Evolutionary conservation across 1,140 invertebrate genomes (phyloP).

Genomic region (Lysiphlebus fabarum): DNA sequence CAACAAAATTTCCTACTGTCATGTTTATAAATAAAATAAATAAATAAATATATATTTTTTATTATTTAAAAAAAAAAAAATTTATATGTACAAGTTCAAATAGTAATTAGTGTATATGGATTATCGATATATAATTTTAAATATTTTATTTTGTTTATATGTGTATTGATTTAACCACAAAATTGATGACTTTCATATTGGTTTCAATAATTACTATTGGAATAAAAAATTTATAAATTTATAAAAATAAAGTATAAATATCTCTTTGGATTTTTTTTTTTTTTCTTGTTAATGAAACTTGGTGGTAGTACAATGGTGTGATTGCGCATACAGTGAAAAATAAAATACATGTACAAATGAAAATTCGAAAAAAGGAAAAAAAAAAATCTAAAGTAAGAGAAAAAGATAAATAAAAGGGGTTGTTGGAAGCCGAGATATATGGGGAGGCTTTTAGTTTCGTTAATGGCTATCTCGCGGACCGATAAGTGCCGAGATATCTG

Average conservation of each 20-base stretch:
- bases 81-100: too few species aligned
- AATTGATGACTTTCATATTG: background rate
- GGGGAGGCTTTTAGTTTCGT: conserved; percentile 35
- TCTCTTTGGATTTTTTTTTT: too few species aligned
- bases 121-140: too few species aligned
- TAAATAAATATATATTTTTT: background rate
- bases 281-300: too few species aligned
- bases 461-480: conserved; percentile 31
- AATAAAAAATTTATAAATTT: background rate
- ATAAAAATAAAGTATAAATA: too few species aligned
- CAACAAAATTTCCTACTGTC: background rate
- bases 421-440: conserved; percentile 41
- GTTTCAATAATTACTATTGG: conserved; percentile 14
- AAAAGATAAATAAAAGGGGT: conserved; percentile 30
- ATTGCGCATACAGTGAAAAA: too few species aligned
- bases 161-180: too few species aligned
- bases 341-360: too few species aligned
- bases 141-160: too few species aligned
- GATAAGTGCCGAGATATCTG: conserved; percentile 38
- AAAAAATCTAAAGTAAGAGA: background rate
- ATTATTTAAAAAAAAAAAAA: too few species aligned
- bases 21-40: background rate
- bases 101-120: too few species aligned
- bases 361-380: conserved; percentile 3
- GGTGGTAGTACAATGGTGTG: too few species aligned